Evolutionary conservation across 2,888 invertebrate species (phyloP).

Genomic region (Zhengitettix transpicula): DNA sequence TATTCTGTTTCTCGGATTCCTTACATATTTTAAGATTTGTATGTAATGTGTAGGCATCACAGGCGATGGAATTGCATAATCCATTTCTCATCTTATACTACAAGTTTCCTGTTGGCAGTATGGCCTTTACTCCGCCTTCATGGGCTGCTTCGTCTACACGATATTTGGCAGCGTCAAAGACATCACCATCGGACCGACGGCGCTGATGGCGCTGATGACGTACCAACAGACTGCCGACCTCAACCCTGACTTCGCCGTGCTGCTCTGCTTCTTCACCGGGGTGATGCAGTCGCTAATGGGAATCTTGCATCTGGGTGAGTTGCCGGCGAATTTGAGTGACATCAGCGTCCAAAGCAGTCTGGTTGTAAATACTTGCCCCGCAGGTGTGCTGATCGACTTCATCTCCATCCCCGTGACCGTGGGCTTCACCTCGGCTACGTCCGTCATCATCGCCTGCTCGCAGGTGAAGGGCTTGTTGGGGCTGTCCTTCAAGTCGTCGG

Average conservation of each 20-base stretch:
- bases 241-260: slow-evolving; percentile 57
- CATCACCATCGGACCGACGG: slow-evolving; percentile 81
- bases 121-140: slow-evolving; percentile 86
- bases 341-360: too few relatives aligned
- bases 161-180: slow-evolving; percentile 79
- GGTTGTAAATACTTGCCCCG: too few relatives aligned
- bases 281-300: slow-evolving; percentile 69
- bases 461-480: slow-evolving; percentile 65
- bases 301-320: slow-evolving; percentile 58
- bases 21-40: too few relatives aligned
- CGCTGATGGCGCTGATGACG: slow-evolving; percentile 83
- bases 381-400: slow-evolving; percentile 76
- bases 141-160: slow-evolving; percentile 84
- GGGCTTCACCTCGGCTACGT: slow-evolving; percentile 81
- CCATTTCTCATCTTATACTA: too few relatives aligned
- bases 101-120: slow-evolving; percentile 41
- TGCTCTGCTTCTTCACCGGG: slow-evolving; percentile 70
- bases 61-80: too few relatives aligned
- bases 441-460: slow-evolving; percentile 74
- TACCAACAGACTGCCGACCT: slow-evolving; percentile 55
- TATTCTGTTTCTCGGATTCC: too few relatives aligned
- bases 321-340: background rate
- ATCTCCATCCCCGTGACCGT: slow-evolving; percentile 81
- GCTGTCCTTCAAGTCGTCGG: slow-evolving; percentile 50
- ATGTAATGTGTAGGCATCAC: too few relatives aligned